Conservation (phyloP, 2,797 vertebrate species). For the Schizopygopsis malacanthus region DNA sequence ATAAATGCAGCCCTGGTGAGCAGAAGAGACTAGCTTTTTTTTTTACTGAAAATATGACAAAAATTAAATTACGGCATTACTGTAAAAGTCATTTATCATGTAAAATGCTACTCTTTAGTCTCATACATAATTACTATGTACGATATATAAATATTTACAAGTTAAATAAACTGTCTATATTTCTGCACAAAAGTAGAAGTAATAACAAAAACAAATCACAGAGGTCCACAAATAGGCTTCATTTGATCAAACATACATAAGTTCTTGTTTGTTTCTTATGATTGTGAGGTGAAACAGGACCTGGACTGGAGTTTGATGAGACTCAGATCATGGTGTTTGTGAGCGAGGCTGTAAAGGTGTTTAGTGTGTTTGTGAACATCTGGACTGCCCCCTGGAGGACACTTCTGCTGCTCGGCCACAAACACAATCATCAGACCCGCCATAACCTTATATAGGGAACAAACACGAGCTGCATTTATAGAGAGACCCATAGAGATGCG, state of each 20-base stretch:
- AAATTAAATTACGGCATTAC: too few species aligned
- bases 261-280: not conserved
- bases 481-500: not conserved
- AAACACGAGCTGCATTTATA: not conserved
- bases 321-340: conserved; percentile 6
- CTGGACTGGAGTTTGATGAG: not conserved
- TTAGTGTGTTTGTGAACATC: conserved; percentile 56
- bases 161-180: not conserved
- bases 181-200: not conserved
- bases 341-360: not conserved
- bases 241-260: not conserved
- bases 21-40: not conserved
- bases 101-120: too few species aligned
- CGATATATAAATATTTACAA: too few species aligned
- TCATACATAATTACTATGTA: too few species aligned
- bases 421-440: not conserved
- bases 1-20: not conserved
- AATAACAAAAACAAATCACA: not conserved
- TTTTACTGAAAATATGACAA: too few species aligned
- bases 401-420: conserved; percentile 46
- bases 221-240: not conserved
- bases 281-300: not conserved
- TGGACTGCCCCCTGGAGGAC: conserved; percentile 78
- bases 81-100: too few species aligned
- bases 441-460: not conserved